phyloP scores from a whole-genome alignment of 2,113 vertebrate genomes.

The Sus scrofa region DNA sequence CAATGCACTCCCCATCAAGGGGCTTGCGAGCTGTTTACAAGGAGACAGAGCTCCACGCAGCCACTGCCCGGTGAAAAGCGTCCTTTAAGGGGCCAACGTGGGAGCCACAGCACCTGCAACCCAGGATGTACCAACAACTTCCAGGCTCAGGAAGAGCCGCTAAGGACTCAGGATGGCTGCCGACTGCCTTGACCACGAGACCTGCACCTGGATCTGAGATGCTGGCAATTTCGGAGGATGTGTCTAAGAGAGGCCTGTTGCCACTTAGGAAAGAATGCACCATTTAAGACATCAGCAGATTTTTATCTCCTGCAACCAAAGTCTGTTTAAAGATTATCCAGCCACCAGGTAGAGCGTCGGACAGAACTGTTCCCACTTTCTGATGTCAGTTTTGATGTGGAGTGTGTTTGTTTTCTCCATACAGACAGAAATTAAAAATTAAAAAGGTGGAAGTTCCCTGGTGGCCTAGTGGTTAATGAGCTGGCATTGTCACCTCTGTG shows the following conservation, averaged over 20 bases:
- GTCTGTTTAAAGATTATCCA: neutral
- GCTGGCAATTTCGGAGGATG: neutral
- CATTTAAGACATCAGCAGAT: neutral
- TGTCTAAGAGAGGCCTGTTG: fast-evolving
- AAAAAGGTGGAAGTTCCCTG: too few relatives aligned
- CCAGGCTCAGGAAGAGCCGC: neutral
- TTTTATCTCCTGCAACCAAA: neutral
- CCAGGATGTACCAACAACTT: neutral
- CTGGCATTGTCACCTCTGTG: too few relatives aligned
- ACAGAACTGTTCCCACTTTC: too few relatives aligned
- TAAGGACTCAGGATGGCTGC: fast-evolving
- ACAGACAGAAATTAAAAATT: neutral
- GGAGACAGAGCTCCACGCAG: neutral
- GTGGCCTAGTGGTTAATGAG: too few relatives aligned
- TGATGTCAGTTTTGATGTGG: fast-evolving
- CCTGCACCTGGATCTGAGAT: fast-evolving
- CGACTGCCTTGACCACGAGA: fast-evolving
- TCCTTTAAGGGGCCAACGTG: neutral
- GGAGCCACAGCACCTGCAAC: neutral
- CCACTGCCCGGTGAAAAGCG: neutral
- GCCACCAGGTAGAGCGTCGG: fast-evolving
- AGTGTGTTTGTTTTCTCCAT: neutral
- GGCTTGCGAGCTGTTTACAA: neutral
- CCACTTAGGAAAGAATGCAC: neutral
- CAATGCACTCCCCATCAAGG: neutral